A percentile compares a stretch with the other conserved stretches of the same genome.
Conservation (phyloP, 2,113 vertebrate species). For the Tyto alba region DNA sequence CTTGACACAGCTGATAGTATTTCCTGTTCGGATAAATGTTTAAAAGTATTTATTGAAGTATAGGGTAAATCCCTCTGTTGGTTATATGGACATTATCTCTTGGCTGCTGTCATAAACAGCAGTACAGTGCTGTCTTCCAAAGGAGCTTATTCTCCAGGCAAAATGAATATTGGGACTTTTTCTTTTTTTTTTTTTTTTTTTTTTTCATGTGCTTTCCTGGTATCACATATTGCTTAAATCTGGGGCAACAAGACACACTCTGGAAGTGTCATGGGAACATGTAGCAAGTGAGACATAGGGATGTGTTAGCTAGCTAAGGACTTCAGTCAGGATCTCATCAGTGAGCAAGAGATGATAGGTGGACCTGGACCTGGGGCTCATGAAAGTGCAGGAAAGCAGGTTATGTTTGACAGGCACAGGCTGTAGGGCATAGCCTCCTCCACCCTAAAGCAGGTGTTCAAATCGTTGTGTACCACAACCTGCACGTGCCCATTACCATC, state of each 20-base stretch:
- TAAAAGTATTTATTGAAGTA: not conserved
- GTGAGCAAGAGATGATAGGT: not conserved
- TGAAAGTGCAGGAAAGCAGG: not conserved
- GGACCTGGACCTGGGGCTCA: not conserved
- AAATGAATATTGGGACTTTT: not conserved
- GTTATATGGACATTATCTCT: not conserved
- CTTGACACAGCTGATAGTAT: not conserved
- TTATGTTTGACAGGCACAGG: not conserved
- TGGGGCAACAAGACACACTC: too few species aligned
- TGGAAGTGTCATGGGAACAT: not conserved
- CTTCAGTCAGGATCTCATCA: not conserved
- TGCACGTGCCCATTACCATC: rapidly evolving
- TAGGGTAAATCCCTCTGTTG: not conserved
- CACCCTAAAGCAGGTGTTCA: not conserved
- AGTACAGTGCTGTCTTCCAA: not conserved
- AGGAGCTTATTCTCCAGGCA: not conserved
- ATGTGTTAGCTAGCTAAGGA: not conserved
- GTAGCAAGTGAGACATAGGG: not conserved
- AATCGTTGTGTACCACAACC: too few species aligned
- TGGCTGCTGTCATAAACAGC: not conserved
- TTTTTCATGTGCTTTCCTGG: not conserved
- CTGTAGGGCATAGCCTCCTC: not conserved
- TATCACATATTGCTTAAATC: not conserved
- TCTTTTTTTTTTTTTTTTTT: too few species aligned
- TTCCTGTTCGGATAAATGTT: not conserved